A percentile compares a stretch with the other conserved stretches of the same genome.
phyloP scores from a whole-genome alignment of 2,113 vertebrate genomes.

The cattle (Bos taurus) region DNA sequence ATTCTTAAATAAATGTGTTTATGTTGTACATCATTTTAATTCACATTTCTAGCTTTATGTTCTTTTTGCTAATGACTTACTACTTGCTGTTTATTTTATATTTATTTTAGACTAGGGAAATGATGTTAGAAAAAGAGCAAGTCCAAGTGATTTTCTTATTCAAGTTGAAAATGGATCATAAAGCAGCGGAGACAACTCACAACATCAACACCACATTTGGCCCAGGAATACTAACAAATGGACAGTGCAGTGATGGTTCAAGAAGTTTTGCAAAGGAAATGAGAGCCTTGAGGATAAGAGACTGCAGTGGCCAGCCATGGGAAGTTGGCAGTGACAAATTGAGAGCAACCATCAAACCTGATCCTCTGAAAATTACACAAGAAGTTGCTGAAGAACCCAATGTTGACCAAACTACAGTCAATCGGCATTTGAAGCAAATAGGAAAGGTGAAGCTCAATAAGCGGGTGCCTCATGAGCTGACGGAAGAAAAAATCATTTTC shows the following conservation, averaged over 20 bases:
- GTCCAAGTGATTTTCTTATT: background rate
- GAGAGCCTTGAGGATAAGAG: background rate
- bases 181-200: background rate
- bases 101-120: background rate
- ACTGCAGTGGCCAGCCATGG: background rate
- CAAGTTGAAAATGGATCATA: background rate
- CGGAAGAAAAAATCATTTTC: background rate
- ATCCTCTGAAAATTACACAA: background rate
- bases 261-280: background rate
- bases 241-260: background rate
- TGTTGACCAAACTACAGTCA: accelerated
- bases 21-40: background rate
- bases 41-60: background rate
- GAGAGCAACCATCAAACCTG: background rate
- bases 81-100: background rate
- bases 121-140: background rate
- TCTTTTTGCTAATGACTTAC: background rate
- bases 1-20: background rate
- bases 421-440: background rate
- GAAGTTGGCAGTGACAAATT: background rate
- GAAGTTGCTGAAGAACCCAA: background rate
- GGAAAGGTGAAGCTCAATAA: background rate
- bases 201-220: background rate
- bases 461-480: background rate
- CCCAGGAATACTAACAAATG: background rate